Conservation (phyloP, 2,113 vertebrate genomes). For the Xyliphius kryptos region DNA sequence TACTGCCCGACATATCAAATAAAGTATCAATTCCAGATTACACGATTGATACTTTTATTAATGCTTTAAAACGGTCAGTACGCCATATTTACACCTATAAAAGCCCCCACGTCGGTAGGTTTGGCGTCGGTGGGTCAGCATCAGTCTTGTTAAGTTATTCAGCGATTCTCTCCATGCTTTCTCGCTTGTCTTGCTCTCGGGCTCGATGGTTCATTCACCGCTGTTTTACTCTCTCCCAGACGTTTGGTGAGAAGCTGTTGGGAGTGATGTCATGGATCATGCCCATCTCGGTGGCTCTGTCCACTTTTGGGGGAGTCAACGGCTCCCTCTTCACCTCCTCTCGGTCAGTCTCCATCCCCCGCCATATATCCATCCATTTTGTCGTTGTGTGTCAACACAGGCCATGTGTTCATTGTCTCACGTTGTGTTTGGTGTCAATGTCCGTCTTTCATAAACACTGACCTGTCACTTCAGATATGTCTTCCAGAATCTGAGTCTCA, state of each 20-base stretch:
- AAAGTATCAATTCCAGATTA: slow-evolving; percentile 33
- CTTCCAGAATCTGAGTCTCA: not conserved
- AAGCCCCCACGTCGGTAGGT: slow-evolving; percentile 2
- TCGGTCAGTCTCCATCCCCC: slow-evolving; percentile 61
- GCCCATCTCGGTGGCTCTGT: slow-evolving; percentile 90
- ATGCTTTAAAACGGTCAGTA: slow-evolving; percentile 5
- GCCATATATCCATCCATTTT: slow-evolving; percentile 15
- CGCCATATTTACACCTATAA: slow-evolving; percentile 17
- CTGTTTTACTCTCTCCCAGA: slow-evolving; percentile 57
- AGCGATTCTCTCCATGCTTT: not conserved
- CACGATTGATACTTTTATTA: slow-evolving; percentile 31
- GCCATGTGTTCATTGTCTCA: not conserved
- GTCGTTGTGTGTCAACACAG: not conserved
- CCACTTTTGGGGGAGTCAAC: slow-evolving; percentile 87
- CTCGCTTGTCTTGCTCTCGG: slow-evolving; percentile 4
- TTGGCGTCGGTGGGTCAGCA: not conserved
- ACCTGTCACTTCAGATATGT: slow-evolving; percentile 22
- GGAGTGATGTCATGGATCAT: slow-evolving; percentile 92
- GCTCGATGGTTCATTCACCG: slow-evolving; percentile 23
- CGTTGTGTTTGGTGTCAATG: not conserved
- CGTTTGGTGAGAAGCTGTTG: slow-evolving; percentile 87
- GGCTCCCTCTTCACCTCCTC: slow-evolving; percentile 83
- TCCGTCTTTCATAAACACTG: not conserved
- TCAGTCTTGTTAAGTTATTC: not conserved
- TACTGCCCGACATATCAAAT: slow-evolving; percentile 31